Evolutionary conservation across 2,113 vertebrate species (phyloP), one percentile per base, ranked within the genome.

Genomic region (Loxodonta africana): DNA sequence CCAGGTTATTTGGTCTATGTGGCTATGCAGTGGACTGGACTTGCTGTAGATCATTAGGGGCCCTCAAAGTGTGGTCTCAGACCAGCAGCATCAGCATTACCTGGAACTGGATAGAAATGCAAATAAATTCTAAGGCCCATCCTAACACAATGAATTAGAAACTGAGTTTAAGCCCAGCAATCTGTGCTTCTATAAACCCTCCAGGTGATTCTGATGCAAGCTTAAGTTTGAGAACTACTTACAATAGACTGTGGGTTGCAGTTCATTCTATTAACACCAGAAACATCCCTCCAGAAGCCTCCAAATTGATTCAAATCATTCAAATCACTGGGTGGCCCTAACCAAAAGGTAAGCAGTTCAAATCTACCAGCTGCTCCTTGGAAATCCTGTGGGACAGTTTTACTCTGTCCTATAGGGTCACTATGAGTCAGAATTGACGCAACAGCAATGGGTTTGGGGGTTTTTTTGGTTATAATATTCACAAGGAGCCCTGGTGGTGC

Each of bases 231-330:
- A 57, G 53, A 57, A 57, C 53, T 57, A 14, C 53, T 8, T 48
- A 4, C 3, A 37, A 23, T 21, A 73, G 30, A 60, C 6, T 73
- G 5, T 76, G 26, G 26, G 25, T 18, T 48, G 0, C 0, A 67
- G 65, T 41, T 65, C 53, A 74, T 25, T 86, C 30, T 62, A 88
- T 41, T 46, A 53, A 76, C 10, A 28, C 23, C 57, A 62, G 37
- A 81, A 82, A 51, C 8, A 4, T 71, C 33, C 44, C 30, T 85
- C n/a, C 48, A 73, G 17, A 80, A 74, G 20, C 67, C 46, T 94
- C 60, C 83, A 83, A 62, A 86, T 74, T 60, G 37, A 57, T 67
- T 67, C 17, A 86, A 17, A 83, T 89, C 30, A 80, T 63, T 83
- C 44, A 12, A 57, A 14, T 57, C 11, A 57, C 53, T 57, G 53